Evolutionary conservation across 2,113 vertebrate species (phyloP), one percentile per base, ranked within the genome.

Genomic region (Penelope pileata): DNA sequence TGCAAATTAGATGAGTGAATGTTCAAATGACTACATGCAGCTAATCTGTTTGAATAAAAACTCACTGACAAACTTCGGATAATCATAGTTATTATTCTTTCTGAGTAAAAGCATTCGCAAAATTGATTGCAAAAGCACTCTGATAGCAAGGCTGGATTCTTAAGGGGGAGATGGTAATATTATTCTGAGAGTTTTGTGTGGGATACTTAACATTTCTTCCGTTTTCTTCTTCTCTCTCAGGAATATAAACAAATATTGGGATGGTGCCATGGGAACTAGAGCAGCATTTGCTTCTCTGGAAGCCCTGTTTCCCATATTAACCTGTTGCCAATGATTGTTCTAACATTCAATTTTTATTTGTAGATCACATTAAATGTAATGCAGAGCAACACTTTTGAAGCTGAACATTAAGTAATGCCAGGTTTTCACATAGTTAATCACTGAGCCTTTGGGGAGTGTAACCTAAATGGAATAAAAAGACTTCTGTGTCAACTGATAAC

Each of bases 201-300:
- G 96, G 96, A 93, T 91, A 63, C 66, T 93, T 73, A 81, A 88
- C 73, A 96, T 95, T 95, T 93, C 90, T 94, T 97, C 92, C 93
- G 84, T 87, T 94, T 94, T 80, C 63, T 77, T 91, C 74, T 90
- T n/a, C n/a, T n/a, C 88, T 73, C 95, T 91, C 73, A 88, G 83
- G 90, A 92, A 43, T 90, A 77, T 83, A 76, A 93, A 85, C 81
- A 96, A 96, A 86, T 85, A 82, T 62, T 94, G 93, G 85, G 90
- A 78, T 73, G 45, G 21, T 94, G 96, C 96, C 96, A 83, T 96
- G 96, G 85, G 96, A 97, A 96, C 95, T 92, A 79, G 80, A 90
- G 45, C 54, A 63, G 68, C 32, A 74, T 88, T 80, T 86, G 38
- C 48, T 89, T 67, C 94, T 81, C 67, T 91, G 74, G 59, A 94